Evolutionary conservation across 2,888 invertebrate genomes (phyloP), one percentile per base, ranked within the genome.

Genomic region (Pharmacophagus antenor): DNA sequence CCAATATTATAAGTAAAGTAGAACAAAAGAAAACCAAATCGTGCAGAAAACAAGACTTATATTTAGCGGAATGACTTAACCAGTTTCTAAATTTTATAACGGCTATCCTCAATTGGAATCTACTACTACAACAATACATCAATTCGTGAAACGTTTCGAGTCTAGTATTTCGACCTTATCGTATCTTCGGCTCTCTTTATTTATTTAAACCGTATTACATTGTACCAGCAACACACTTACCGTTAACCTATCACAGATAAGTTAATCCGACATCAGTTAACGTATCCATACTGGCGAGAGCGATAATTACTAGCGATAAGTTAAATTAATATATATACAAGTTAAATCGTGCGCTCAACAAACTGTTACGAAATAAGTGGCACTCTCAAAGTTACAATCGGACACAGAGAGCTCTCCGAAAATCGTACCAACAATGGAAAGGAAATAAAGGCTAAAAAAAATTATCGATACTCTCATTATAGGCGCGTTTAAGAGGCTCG

Each of bases 351-450:
- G 20, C 23, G 48, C 18, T 51, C 12, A 46, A 31, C 31, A 51
- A 46, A 51, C 52, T 22, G 41, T 58, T 58, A 41, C 48, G 53
- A 58, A 53, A 50, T 44, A 49, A 55, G 59, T 55, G 59, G 59
- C 59, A 22, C 44, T 31, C 55, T 56, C 60, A 60, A 60, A 60
- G 60, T 31, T 41, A 50, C 44, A 15, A 37, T 25, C 55, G 56
- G 47, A 51, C 60, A 60, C 56, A 60, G 56, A 60, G 56, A 56
- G 47, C 51, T 31, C 44, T 31, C 56, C 55, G 56, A 60, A 60
- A 60, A 60, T 60, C 59, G 44, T 56, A 31, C 31, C 55, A 56
- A 60, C 60, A 60, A 60, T 60, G 59, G 59, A 55, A 60, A 56
- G 51, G 56, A 23, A 50, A 55, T 60, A 60, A 60, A 60, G 37